Evolutionary conservation across 1,140 invertebrate genomes (phyloP).

Genomic region (Diachasma alloeum): DNA sequence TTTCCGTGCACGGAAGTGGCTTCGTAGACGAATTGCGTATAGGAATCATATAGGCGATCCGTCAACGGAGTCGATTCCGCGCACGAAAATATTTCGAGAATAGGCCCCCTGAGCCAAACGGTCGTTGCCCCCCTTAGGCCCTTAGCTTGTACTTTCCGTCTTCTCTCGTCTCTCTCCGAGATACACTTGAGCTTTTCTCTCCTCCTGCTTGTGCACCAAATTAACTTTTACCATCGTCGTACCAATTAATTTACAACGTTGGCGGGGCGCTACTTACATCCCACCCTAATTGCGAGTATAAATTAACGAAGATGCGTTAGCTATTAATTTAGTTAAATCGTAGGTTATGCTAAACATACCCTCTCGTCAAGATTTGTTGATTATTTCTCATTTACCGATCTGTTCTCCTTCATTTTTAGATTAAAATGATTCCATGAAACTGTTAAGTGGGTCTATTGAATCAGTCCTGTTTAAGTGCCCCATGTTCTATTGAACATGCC

Average conservation of each 20-base stretch:
- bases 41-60: too few relatives aligned
- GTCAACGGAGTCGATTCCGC: too few relatives aligned
- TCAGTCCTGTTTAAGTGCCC: too few relatives aligned
- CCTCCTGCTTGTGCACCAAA: conserved; percentile 45
- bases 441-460: neutral
- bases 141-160: neutral
- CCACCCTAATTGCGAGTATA: conserved; percentile 58
- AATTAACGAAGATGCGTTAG: conserved; percentile 47
- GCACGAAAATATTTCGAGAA: too few relatives aligned
- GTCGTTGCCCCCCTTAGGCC: conserved; percentile 28
- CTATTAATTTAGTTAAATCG: neutral
- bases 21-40: too few relatives aligned
- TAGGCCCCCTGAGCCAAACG: conserved; percentile 58
- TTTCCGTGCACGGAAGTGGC: too few relatives aligned
- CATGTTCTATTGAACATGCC: too few relatives aligned
- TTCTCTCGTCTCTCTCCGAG: neutral
- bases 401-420: neutral
- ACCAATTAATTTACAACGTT: conserved; percentile 61
- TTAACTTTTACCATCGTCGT: conserved; percentile 63
- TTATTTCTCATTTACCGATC: neutral
- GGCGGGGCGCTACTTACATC: neutral
- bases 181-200: conserved; percentile 1
- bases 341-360: neutral
- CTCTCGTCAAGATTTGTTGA: neutral
- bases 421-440: neutral